phyloP scores from a whole-genome alignment of 2,888 invertebrate species.

The Archips xylosteana region DNA sequence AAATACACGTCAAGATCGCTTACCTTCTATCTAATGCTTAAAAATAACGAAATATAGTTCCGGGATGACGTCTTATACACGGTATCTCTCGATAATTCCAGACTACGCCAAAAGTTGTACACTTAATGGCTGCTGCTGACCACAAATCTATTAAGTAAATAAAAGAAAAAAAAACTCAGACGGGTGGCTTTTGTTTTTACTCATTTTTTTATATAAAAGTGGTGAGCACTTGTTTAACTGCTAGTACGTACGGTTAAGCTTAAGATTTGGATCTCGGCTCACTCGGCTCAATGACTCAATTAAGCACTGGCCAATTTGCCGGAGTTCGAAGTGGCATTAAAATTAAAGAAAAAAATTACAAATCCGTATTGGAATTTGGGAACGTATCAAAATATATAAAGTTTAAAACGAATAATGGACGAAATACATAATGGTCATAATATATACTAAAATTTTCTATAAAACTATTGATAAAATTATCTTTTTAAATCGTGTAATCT shows the following conservation, averaged over 20 bases:
- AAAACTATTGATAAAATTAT: too few species aligned
- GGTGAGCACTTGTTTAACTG: conserved; percentile 5
- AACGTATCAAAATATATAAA: background rate
- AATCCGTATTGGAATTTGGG: background rate
- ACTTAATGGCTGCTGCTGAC: background rate
- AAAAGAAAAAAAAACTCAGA: background rate
- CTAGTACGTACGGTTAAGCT: conserved; percentile 44
- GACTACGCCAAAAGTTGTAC: too few species aligned
- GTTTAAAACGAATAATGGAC: too few species aligned
- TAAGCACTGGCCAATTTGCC: conserved; percentile 72
- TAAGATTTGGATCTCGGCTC: conserved; percentile 64
- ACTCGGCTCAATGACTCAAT: conserved; percentile 74
- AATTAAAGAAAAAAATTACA: conserved; percentile 45
- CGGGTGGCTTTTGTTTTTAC: background rate
- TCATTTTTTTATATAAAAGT: background rate
- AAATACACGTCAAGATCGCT: too few species aligned
- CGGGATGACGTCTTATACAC: too few species aligned
- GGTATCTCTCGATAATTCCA: too few species aligned
- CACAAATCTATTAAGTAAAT: background rate
- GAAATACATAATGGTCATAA: too few species aligned
- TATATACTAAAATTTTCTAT: too few species aligned
- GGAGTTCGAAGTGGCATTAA: conserved; percentile 42
- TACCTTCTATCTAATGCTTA: too few species aligned
- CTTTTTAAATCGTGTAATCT: too few species aligned
- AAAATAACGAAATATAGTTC: too few species aligned